Percentiles rank a stretch among this genome's conserved stretches.
These are phyloP conservation scores for Haemorhous mexicanus DNA, from an alignment of 2,113 vertebrate genomes.

Conservation along the genomic window DNA sequence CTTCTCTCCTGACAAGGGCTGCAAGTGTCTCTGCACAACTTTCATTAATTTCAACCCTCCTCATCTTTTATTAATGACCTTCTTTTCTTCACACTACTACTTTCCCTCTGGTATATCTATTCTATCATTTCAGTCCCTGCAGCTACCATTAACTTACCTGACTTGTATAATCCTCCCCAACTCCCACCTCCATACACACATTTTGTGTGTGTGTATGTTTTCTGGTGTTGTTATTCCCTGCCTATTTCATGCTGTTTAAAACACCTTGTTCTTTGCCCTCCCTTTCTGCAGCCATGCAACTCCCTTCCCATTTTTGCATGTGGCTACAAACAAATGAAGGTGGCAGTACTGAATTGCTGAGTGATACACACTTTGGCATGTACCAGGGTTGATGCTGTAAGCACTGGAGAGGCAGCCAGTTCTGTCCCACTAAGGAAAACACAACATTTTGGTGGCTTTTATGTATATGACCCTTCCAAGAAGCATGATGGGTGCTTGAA, in stretches of 20 bases:
- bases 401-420: not conserved
- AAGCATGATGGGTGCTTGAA: not conserved
- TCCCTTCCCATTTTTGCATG: not conserved
- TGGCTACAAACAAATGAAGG: not conserved
- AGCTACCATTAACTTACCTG: not conserved
- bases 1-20: not conserved
- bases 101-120: not conserved
- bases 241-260: not conserved
- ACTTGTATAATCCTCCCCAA: not conserved
- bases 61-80: constrained; percentile 5
- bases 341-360: not conserved
- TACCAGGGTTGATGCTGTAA: not conserved
- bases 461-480: not conserved
- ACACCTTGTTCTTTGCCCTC: not conserved
- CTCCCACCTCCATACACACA: fast-evolving
- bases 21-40: not conserved
- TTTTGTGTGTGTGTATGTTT: not conserved
- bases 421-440: not conserved
- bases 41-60: not conserved
- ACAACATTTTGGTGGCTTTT: not conserved
- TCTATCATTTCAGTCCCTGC: not conserved
- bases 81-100: not conserved
- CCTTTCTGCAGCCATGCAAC: not conserved
- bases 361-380: not conserved
- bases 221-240: not conserved